A percentile compares a stretch with the other conserved stretches of the same genome.
Evolutionary conservation across 2,113 vertebrate species (phyloP).

Genomic region (Oophaga pumilio): DNA sequence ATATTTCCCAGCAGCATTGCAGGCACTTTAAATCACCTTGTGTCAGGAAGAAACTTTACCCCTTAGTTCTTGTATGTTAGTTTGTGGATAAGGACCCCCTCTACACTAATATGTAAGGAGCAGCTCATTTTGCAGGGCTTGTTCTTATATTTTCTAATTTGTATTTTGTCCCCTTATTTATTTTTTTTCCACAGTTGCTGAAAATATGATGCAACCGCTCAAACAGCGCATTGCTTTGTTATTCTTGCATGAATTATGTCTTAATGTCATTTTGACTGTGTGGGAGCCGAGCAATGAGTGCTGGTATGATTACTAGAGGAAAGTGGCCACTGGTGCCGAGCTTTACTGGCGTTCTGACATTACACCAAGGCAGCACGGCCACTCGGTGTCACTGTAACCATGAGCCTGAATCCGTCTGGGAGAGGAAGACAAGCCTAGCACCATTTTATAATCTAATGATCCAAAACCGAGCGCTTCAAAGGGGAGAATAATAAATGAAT

Average conservation of each 20-base stretch:
- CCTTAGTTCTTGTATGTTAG: no score
- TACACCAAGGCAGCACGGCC: not conserved
- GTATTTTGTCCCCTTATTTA: no score
- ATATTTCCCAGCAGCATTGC: no score
- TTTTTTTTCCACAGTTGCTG: no score
- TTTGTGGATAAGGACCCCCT: no score
- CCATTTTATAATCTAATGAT: slow-evolving; percentile 44
- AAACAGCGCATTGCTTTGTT: not conserved
- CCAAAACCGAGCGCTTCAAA: slow-evolving; percentile 46
- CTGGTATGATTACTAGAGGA: not conserved
- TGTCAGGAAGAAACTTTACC: no score
- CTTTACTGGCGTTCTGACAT: not conserved
- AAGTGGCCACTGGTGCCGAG: not conserved
- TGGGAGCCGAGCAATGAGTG: not conserved
- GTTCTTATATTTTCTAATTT: no score
- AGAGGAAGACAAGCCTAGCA: not conserved
- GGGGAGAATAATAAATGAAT: slow-evolving; percentile 52
- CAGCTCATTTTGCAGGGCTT: no score
- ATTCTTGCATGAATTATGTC: slow-evolving; percentile 11
- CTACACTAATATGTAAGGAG: no score
- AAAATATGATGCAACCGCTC: not conserved
- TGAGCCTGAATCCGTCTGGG: not conserved
- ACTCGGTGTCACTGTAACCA: slow-evolving; percentile 52
- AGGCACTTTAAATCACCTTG: no score
- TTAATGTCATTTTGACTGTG: slow-evolving; percentile 37